Evolutionary conservation across 1,140 invertebrate genomes (phyloP).

Genomic region (Drosophila mojavensis): DNA sequence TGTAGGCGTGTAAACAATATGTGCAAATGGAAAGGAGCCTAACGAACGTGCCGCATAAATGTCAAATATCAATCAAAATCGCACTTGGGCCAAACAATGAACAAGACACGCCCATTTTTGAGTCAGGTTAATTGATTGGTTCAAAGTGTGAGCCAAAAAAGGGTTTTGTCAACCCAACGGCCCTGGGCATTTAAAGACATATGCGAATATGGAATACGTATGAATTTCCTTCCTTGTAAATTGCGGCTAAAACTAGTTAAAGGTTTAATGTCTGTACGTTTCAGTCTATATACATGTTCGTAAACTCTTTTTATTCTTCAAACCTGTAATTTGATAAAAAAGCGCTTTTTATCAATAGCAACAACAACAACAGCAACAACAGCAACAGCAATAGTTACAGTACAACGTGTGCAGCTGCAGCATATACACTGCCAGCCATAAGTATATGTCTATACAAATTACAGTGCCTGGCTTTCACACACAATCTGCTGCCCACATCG

Average conservation of each 20-base stretch:
- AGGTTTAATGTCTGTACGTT: neutral
- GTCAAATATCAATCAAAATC: constrained; percentile 70
- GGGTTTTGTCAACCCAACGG: neutral
- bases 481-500: constrained; percentile 37
- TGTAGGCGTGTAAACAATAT: constrained; percentile 51
- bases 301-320: constrained; percentile 1
- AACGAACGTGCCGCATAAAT: constrained; percentile 55
- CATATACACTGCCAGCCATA: constrained; percentile 33
- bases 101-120: constrained; percentile 46
- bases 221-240: too few relatives aligned
- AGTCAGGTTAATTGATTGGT: constrained; percentile 57
- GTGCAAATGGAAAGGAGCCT: constrained; percentile 33
- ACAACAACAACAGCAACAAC: constrained; percentile 19
- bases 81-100: constrained; percentile 55
- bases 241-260: neutral
- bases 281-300: neutral
- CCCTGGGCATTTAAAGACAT: neutral
- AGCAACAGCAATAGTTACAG: constrained; percentile 12
- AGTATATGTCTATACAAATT: constrained; percentile 59
- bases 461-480: constrained; percentile 37
- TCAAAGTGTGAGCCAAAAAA: constrained; percentile 15
- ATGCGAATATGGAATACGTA: neutral
- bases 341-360: constrained; percentile 35
- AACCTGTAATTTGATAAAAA: constrained; percentile 53
- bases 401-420: constrained; percentile 4